Conservation (phyloP, 2,113 vertebrate genomes). For the Elanoides forficatus region DNA sequence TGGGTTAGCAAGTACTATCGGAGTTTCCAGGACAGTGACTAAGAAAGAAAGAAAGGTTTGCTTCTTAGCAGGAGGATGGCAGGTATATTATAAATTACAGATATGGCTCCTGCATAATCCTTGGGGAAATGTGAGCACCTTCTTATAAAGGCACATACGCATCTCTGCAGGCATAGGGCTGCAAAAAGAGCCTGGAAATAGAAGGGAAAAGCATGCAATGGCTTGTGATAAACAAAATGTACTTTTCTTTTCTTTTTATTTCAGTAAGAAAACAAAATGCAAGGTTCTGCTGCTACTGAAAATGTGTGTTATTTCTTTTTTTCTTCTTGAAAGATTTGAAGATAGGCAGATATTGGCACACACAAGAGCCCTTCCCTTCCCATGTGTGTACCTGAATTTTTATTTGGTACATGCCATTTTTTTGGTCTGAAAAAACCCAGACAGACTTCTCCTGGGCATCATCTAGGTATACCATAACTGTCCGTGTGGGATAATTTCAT, state of each 20-base stretch:
- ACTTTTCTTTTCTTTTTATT: neutral
- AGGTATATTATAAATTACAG: neutral
- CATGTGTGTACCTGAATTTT: neutral
- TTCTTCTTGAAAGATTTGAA: neutral
- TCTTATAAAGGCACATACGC: neutral
- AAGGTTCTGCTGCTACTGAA: neutral
- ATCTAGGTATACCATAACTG: neutral
- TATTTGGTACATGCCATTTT: neutral
- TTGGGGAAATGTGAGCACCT: neutral
- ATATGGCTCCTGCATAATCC: neutral
- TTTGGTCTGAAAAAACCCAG: neutral
- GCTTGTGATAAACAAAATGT: neutral
- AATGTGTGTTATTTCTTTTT: neutral
- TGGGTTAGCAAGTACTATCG: neutral
- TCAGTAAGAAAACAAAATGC: neutral
- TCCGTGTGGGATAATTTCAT: fast-evolving
- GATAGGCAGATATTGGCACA: neutral
- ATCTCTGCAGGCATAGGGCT: neutral
- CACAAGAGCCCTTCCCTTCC: neutral
- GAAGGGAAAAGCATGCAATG: neutral
- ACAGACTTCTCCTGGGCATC: neutral
- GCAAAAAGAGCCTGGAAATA: neutral
- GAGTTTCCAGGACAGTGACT: neutral
- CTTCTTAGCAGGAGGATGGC: neutral
- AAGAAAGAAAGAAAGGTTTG: neutral